These are phyloP conservation scores for Cerastis leucographa DNA, from an alignment of 2,888 invertebrate species.

Conservation along the genomic window DNA sequence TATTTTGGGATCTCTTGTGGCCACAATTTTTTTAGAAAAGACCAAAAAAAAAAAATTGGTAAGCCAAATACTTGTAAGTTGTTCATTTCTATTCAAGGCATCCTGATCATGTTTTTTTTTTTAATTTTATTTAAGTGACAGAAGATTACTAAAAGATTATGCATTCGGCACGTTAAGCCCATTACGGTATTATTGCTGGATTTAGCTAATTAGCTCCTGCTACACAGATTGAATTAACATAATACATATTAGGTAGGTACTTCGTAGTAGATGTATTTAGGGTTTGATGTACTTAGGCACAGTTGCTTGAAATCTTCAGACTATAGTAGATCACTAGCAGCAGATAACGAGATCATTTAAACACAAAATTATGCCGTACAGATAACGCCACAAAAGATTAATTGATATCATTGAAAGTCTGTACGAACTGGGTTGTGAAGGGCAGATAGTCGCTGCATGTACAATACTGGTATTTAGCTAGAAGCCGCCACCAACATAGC, in stretches of 20 bases:
- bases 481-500: too few species aligned
- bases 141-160: neutral
- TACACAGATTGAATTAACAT: constrained; percentile 3
- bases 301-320: neutral
- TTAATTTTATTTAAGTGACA: neutral
- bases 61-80: neutral
- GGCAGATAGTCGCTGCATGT: too few species aligned
- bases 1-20: constrained; percentile 2
- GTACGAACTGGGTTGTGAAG: too few species aligned
- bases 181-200: constrained; percentile 5
- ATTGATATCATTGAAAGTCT: neutral
- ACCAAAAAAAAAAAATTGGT: neutral
- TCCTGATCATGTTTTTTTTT: neutral
- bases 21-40: neutral
- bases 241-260: neutral
- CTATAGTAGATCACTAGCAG: too few species aligned
- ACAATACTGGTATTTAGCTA: too few species aligned
- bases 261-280: neutral
- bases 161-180: neutral
- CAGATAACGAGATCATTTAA: neutral
- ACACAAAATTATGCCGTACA: neutral
- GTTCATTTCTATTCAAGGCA: neutral
- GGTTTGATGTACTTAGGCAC: neutral
- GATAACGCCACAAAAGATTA: neutral
- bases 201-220: neutral